A percentile compares a stretch with the other conserved stretches of the same genome.
Conservation (phyloP, 2,888 invertebrate genomes). For the Amaurobius ferox region DNA sequence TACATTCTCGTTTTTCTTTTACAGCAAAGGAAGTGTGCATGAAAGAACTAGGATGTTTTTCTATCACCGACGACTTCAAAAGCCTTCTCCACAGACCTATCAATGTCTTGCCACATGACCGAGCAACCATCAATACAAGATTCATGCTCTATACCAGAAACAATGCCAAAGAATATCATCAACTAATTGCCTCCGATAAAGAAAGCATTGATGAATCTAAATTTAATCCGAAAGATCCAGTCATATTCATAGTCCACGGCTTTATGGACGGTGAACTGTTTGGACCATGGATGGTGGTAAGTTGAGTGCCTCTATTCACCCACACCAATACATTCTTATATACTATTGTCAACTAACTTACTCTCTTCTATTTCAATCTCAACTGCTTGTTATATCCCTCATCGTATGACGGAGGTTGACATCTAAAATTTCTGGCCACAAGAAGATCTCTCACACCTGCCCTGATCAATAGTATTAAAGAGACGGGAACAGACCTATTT, state of each 20-base stretch:
- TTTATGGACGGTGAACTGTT: constrained; percentile 73
- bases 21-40: constrained; percentile 62
- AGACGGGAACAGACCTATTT: no score
- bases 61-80: constrained; percentile 70
- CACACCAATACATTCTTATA: no score
- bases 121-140: constrained; percentile 69
- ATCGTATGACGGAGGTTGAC: no score
- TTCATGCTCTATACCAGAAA: constrained; percentile 72
- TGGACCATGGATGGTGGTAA: constrained; percentile 73
- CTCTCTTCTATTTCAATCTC: no score
- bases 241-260: constrained; percentile 73
- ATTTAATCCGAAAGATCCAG: constrained; percentile 52
- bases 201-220: constrained; percentile 55
- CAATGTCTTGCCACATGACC: constrained; percentile 67
- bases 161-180: constrained; percentile 65
- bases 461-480: no score
- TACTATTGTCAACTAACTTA: no score
- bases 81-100: constrained; percentile 71
- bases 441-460: no score
- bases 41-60: constrained; percentile 71
- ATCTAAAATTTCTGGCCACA: no score
- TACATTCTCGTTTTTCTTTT: background rate
- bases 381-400: no score
- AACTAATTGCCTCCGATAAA: constrained; percentile 43
- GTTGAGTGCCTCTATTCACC: no score